Evolutionary conservation across 30 jellyfish, hydroid and myxozoan genomes (phyloP).

Genomic region (Sanderia malayensis): DNA sequence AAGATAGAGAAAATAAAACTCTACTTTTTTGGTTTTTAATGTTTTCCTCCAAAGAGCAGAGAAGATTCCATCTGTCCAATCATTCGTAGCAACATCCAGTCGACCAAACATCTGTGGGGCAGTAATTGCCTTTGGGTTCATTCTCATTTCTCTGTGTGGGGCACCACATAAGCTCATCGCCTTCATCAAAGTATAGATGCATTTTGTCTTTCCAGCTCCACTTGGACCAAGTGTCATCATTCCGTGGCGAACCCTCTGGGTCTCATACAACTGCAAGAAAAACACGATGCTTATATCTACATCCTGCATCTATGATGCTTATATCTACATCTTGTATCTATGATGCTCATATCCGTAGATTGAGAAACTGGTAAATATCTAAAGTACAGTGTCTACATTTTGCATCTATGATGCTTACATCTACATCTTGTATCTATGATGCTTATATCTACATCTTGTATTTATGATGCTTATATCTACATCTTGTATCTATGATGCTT

Average conservation of each 20-base stretch:
- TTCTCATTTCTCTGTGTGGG: conserved; percentile 87
- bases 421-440: too few species aligned
- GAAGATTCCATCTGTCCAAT: conserved; percentile 94
- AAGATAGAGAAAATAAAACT: background rate
- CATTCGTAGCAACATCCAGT: conserved; percentile 87
- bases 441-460: too few species aligned
- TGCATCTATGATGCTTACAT: too few species aligned
- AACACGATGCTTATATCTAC: too few species aligned
- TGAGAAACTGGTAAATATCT: too few species aligned
- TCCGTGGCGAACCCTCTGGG: conserved; percentile 93
- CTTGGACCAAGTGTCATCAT: conserved; percentile 94
- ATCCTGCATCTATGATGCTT: too few species aligned
- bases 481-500: too few species aligned
- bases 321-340: too few species aligned
- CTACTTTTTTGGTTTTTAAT: conserved; percentile 73
- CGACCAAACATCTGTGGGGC: conserved; percentile 98
- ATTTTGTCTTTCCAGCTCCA: conserved; percentile 89
- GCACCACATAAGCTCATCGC: conserved; percentile 78
- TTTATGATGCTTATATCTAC: too few species aligned
- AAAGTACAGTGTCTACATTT: too few species aligned
- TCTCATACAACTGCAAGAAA: conserved; percentile 80
- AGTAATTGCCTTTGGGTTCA: conserved; percentile 97
- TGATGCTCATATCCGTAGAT: too few species aligned
- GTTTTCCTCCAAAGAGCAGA: conserved; percentile 94
- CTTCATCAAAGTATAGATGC: conserved; percentile 83